Conservation (phyloP, 2,113 vertebrate genomes). For the Caranx melampygus region DNA sequence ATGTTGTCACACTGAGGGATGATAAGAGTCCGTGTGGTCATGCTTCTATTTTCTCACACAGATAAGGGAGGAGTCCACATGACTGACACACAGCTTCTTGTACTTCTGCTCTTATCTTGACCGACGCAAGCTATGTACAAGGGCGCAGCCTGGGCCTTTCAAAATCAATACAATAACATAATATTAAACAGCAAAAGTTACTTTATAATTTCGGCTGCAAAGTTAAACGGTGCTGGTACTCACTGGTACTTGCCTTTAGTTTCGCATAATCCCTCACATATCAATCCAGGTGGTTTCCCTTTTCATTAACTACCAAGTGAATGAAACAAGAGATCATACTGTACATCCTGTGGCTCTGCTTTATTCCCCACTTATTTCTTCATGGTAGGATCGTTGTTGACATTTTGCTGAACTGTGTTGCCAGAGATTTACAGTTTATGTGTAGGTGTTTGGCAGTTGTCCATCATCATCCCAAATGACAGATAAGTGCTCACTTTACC, state of each 20-base stretch:
- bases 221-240: not conserved
- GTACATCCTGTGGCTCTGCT: not conserved
- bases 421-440: not conserved
- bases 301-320: no score
- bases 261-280: not conserved
- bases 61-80: slow-evolving; percentile 2
- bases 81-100: not conserved
- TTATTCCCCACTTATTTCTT: not conserved
- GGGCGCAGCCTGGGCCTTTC: not conserved
- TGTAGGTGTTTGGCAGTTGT: not conserved
- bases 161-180: not conserved
- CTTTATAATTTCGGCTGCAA: no score
- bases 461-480: not conserved
- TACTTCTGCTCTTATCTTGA: not conserved
- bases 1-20: not conserved
- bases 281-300: not conserved
- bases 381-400: no score
- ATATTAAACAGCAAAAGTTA: no score
- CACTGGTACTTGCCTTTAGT: no score
- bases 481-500: no score
- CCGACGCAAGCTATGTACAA: not conserved
- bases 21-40: not conserved
- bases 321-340: no score
- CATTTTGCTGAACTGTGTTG: no score
- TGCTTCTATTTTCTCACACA: not conserved